Evolutionary conservation across 2,113 vertebrate genomes (phyloP).

Genomic region (Heterotis niloticus): DNA sequence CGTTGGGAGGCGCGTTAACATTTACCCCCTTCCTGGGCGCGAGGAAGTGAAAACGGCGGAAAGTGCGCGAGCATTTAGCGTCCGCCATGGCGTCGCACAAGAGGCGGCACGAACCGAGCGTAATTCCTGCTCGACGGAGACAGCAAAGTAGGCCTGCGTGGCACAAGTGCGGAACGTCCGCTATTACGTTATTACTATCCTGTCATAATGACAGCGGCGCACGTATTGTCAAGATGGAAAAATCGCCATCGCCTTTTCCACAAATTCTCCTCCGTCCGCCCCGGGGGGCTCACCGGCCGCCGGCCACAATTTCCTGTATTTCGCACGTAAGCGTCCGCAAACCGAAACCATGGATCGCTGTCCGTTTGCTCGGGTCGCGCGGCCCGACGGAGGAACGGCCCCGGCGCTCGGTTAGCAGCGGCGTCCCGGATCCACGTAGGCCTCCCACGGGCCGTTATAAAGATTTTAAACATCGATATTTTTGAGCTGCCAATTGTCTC

Average conservation of each 20-base stretch:
- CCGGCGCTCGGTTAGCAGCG: not conserved
- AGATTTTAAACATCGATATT: conserved; percentile 12
- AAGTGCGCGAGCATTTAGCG: not conserved
- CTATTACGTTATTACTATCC: not conserved
- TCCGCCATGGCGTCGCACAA: not conserved
- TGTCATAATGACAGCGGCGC: not conserved
- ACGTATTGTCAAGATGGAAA: not conserved
- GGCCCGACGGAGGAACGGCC: not conserved
- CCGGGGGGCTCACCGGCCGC: not conserved
- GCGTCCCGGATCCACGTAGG: not conserved
- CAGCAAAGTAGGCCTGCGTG: not conserved
- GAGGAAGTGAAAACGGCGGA: no score
- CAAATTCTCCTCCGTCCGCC: no score
- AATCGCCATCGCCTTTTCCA: not conserved
- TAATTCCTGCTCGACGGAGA: not conserved
- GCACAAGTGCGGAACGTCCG: not conserved
- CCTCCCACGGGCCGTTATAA: not conserved
- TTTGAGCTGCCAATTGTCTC: conserved; percentile 12
- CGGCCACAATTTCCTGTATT: conserved; percentile 16
- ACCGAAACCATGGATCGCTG: conserved; percentile 28
- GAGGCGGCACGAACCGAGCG: not conserved
- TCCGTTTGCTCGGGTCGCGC: conserved; percentile 5
- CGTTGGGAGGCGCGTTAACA: no score
- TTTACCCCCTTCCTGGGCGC: not conserved
- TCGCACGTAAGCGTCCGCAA: conserved; percentile 19